Conservation (phyloP, 2,797 vertebrate genomes). For the Cynopterus sphinx region DNA sequence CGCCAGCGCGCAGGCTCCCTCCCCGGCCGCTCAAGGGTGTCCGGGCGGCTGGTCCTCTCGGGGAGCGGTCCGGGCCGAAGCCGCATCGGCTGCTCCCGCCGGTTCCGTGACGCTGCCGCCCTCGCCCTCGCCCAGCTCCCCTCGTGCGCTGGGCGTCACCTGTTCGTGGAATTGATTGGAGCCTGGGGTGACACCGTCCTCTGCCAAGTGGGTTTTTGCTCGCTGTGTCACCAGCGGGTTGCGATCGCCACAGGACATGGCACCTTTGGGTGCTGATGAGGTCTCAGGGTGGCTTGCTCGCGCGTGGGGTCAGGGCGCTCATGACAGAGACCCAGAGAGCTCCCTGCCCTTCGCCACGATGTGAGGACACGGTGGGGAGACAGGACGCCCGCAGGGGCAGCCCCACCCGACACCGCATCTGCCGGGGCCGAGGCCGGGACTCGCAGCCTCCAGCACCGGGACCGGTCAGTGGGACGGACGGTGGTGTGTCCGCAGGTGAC, state of each 20-base stretch:
- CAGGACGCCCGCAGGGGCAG: fast-evolving
- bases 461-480: neutral
- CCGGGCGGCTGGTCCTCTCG: neutral
- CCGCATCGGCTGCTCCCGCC: too few species aligned
- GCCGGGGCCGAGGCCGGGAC: neutral
- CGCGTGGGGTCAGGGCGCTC: neutral
- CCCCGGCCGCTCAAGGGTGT: fast-evolving
- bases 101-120: neutral
- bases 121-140: neutral
- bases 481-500: neutral
- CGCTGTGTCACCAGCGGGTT: neutral
- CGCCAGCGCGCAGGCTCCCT: fast-evolving
- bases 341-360: fast-evolving
- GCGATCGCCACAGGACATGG: fast-evolving
- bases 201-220: neutral
- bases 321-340: neutral
- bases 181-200: neutral
- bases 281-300: too few species aligned
- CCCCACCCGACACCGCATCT: neutral
- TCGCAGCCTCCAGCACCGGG: neutral
- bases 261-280: neutral
- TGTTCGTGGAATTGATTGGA: neutral
- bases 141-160: neutral
- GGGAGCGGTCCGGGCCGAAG: too few species aligned
- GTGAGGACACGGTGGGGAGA: neutral